These are phyloP conservation scores for Psilanteris sp. DNA, from an alignment of 1,140 invertebrate species.

Conservation along the genomic window DNA sequence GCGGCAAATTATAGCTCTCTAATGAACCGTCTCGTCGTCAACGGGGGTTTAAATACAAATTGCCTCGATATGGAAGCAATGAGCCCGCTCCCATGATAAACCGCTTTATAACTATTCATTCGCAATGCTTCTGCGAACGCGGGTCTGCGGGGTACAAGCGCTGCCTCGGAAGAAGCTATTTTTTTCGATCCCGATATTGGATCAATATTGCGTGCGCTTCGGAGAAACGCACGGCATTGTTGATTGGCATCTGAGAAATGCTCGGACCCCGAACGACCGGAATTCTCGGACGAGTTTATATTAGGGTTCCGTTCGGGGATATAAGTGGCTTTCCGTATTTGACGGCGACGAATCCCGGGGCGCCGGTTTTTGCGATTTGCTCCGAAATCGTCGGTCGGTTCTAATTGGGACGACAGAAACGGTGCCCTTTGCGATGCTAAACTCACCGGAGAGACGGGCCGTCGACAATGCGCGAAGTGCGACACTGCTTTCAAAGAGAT, in stretches of 20 bases:
- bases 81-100: conserved; percentile 17
- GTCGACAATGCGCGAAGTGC: conserved; percentile 1
- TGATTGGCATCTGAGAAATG: conserved; percentile 53
- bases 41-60: conserved; percentile 37
- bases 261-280: conserved; percentile 46
- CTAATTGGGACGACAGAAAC: conserved; percentile 22
- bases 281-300: conserved; percentile 49
- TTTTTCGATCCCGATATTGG: conserved; percentile 12
- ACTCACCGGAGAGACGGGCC: conserved; percentile 11
- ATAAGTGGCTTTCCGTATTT: conserved; percentile 30
- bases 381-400: conserved; percentile 13
- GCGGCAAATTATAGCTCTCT: conserved; percentile 37
- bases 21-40: conserved; percentile 32
- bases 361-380: conserved; percentile 24
- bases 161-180: conserved; percentile 1
- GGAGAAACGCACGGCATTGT: conserved; percentile 31
- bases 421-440: conserved; percentile 35
- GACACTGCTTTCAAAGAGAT: conserved; percentile 43
- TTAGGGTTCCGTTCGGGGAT: conserved; percentile 4
- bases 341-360: conserved; percentile 5
- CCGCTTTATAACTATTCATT: conserved; percentile 42
- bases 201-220: conserved; percentile 42
- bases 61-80: conserved; percentile 18
- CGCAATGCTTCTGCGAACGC: conserved; percentile 22
- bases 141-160: conserved; percentile 10